These are phyloP conservation scores for Perizoma affinitatum DNA, from an alignment of 2,888 invertebrate genomes.

Conservation along the genomic window DNA sequence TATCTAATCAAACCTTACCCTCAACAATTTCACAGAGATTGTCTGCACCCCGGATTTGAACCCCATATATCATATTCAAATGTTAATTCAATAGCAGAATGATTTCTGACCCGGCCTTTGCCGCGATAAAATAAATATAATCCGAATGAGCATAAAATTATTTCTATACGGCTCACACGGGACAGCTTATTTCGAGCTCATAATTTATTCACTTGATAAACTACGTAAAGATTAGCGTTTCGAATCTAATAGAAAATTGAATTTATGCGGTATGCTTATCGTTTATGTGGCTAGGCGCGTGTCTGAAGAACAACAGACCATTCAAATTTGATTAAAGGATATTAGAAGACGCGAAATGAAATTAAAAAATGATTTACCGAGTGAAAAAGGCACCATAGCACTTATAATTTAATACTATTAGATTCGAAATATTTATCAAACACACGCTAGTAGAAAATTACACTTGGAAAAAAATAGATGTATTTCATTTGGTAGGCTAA, in stretches of 20 bases:
- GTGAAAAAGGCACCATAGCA: slow-evolving; percentile 17
- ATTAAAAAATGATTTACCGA: slow-evolving; percentile 31
- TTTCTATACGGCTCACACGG: slow-evolving; percentile 60
- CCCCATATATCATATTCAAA: slow-evolving; percentile 79
- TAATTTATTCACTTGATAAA: slow-evolving; percentile 75
- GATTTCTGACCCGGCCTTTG: slow-evolving; percentile 65
- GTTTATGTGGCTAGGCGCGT: slow-evolving; percentile 66
- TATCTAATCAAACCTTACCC: slow-evolving; percentile 69
- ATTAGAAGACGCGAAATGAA: slow-evolving; percentile 30
- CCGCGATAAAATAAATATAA: slow-evolving; percentile 63
- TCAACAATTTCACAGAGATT: slow-evolving; percentile 71
- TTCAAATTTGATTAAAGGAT: slow-evolving; percentile 64
- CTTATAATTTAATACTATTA: slow-evolving; percentile 19
- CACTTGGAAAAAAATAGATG: too few species aligned
- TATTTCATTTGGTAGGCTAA: background rate
- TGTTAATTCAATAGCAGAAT: slow-evolving; percentile 80
- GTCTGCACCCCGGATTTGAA: slow-evolving; percentile 66
- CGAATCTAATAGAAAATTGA: slow-evolving; percentile 69
- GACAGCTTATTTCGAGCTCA: slow-evolving; percentile 64
- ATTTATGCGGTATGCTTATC: slow-evolving; percentile 72
- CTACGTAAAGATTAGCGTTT: slow-evolving; percentile 63
- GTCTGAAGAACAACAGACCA: slow-evolving; percentile 59
- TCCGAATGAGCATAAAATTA: slow-evolving; percentile 77
- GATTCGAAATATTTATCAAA: background rate
- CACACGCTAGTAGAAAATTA: too few species aligned